Conservation (phyloP, 2,888 invertebrate genomes). For the Willowsia nigromaculata region DNA sequence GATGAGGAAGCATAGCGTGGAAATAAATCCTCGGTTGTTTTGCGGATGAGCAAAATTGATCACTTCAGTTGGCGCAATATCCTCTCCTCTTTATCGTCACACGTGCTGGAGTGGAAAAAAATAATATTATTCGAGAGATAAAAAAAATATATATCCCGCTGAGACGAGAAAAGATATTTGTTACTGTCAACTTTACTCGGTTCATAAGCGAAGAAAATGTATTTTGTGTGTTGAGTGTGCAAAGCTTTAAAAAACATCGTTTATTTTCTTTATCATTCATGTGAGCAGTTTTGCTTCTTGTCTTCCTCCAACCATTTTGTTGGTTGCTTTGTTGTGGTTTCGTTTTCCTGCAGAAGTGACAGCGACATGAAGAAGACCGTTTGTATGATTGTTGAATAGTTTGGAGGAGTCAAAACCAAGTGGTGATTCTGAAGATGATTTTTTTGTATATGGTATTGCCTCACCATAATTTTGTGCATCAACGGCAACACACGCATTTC, state of each 20-base stretch:
- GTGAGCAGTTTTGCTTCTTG: background rate
- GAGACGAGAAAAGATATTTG: slow-evolving; percentile 41
- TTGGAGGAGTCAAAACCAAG: no score
- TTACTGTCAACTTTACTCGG: slow-evolving; percentile 41
- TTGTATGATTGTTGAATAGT: no score
- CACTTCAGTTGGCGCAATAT: background rate
- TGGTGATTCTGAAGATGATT: background rate
- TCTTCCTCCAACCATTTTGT: background rate
- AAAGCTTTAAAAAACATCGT: background rate
- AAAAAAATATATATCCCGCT: background rate
- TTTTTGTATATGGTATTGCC: background rate
- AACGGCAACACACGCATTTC: background rate
- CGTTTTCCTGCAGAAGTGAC: no score
- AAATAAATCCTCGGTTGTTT: background rate
- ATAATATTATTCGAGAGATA: background rate
- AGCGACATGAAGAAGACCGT: no score
- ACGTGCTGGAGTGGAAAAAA: slow-evolving; percentile 50
- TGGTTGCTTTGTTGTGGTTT: no score
- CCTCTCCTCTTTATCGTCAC: slow-evolving; percentile 19
- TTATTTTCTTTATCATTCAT: no score
- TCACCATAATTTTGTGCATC: background rate
- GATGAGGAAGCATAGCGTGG: background rate
- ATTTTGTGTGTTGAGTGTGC: background rate
- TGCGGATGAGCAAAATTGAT: slow-evolving; percentile 31
- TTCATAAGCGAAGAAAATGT: background rate